phyloP scores from a whole-genome alignment of 2,113 vertebrate genomes.

The Rhea americana region DNA sequence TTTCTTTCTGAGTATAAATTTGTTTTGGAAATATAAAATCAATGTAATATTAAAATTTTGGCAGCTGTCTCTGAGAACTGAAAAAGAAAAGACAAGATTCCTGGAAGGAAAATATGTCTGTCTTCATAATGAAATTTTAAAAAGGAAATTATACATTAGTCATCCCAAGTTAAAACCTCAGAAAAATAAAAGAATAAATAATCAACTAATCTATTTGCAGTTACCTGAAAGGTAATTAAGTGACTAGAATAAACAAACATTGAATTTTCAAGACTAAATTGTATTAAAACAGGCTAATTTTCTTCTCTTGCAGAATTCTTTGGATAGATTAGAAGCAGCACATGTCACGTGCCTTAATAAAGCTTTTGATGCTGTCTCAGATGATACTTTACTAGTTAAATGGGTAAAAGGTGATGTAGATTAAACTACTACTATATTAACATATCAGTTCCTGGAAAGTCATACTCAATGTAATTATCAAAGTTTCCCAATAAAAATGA shows the following conservation, averaged over 20 bases:
- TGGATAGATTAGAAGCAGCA: not conserved
- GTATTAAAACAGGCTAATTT: not conserved
- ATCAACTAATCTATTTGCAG: not conserved
- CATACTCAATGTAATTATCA: not conserved
- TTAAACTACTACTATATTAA: not conserved
- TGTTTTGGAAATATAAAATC: not conserved
- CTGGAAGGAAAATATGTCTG: not conserved
- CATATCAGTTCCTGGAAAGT: not conserved
- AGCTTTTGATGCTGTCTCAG: not conserved
- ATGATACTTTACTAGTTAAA: not conserved
- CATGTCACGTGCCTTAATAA: not conserved
- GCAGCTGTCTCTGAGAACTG: not conserved
- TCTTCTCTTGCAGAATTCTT: not conserved
- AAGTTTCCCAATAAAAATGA: not conserved
- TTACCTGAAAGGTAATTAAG: not conserved
- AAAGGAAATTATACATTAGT: fast-evolving
- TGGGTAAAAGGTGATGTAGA: not conserved
- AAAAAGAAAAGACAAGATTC: not conserved
- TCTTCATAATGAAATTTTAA: not conserved
- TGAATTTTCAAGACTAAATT: not conserved
- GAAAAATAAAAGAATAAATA: not conserved
- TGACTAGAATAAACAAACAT: not conserved
- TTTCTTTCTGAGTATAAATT: not conserved
- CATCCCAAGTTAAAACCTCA: not conserved
- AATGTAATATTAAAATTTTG: not conserved